Base-by-base conservation (phyloP, 2,888 invertebrate species). In the Euplexia lucipara region DNA sequence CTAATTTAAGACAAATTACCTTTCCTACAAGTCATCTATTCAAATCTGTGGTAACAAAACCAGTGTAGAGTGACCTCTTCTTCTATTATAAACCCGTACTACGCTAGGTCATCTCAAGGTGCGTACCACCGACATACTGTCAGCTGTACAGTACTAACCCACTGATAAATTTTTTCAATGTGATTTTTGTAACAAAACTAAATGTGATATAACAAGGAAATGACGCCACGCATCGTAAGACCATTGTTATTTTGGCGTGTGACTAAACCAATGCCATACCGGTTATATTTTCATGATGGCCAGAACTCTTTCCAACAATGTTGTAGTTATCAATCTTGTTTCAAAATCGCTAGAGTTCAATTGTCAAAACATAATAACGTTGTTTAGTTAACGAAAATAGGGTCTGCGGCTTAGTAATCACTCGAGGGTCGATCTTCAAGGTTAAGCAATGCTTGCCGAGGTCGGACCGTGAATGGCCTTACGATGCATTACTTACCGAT, bases 191-290 rank as follows among this genome's bases (percentile, higher is more conserved):
- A 47, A 35, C 54, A 51, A 26, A 26, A 26, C 26, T 26, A 26
- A 66, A 64, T 57, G 44, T 65, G 47, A 59, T 59, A 49, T 65
- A 65, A 75, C 62, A 26, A 61, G 81, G 72, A 81, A 81, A 70
- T 78, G 67, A 75, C 75, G 52, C 56, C 59, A 78, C 16, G 22
- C 32, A 22, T 44, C 42, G 61, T 48, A 63, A 53, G 48, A 44
- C 63, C 59, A 75, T 79, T 81, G 79, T 79, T 78, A 69, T 70
- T 58, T 68, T 56, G 39, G 59, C 76, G 82, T 81, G 80, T 59
- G 78, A 81, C 68, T 71, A 49, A 61, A 62, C 69, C 67, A 73
- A 73, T 75, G 79, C 65, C 78, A 74, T 45, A 67, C 51, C 49
- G 32, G 70, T 64, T 70, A 49, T 42, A 30, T 52, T 54, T 69